Evolutionary conservation across 2,888 invertebrate genomes (phyloP).

Genomic region (Panopea generosa): DNA sequence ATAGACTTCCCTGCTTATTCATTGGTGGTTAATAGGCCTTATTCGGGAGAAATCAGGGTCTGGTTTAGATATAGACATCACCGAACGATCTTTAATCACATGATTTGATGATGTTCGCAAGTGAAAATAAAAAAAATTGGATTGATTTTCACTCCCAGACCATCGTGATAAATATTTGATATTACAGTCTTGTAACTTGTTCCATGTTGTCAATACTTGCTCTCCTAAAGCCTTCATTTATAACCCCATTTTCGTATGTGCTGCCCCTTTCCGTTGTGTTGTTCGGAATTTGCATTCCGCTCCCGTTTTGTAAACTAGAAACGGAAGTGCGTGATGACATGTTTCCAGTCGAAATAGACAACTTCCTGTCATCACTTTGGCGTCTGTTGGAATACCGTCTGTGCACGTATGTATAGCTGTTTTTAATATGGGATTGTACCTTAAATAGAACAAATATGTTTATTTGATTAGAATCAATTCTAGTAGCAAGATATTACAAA

Average conservation of each 20-base stretch:
- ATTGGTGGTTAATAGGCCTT: no score
- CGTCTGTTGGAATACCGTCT: constrained; percentile 6
- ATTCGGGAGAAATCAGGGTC: no score
- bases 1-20: no score
- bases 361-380: constrained; percentile 11
- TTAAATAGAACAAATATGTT: neutral
- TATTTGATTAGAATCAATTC: neutral
- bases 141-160: no score
- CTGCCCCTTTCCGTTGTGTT: neutral
- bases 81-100: no score
- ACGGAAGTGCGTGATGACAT: constrained; percentile 26
- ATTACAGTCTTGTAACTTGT: neutral
- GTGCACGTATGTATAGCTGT: neutral
- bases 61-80: no score
- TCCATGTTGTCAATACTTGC: neutral
- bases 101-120: no score
- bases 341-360: constrained; percentile 11
- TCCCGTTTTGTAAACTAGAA: constrained; percentile 18
- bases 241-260: neutral
- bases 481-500: no score
- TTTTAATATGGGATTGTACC: constrained; percentile 19
- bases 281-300: neutral
- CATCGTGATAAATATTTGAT: no score
- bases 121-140: no score
- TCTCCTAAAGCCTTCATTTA: neutral